Percentiles rank a stretch among this genome's conserved stretches.
These are phyloP conservation scores for Meteorus sp. DNA, from an alignment of 1,140 invertebrate genomes.

Conservation along the genomic window DNA sequence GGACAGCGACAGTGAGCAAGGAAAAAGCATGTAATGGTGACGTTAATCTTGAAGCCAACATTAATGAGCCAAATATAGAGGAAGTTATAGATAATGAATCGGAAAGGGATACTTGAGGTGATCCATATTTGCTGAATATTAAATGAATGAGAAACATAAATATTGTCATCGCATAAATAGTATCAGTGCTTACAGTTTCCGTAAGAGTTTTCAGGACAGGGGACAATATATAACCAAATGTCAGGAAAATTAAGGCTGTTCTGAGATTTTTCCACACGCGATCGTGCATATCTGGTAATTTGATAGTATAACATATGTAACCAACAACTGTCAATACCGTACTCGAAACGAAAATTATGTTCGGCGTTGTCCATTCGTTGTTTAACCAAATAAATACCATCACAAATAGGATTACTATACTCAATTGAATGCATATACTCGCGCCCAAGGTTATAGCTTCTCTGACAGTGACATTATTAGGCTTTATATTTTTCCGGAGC, in stretches of 20 bases:
- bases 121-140: constrained; percentile 89
- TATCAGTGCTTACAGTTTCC: constrained; percentile 94
- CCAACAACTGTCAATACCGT: constrained; percentile 62
- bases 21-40: constrained; percentile 86
- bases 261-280: constrained; percentile 63
- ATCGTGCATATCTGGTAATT: constrained; percentile 42
- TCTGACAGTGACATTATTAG: constrained; percentile 68
- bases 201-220: constrained; percentile 93
- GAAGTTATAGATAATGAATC: constrained; percentile 87
- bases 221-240: constrained; percentile 83
- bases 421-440: constrained; percentile 73
- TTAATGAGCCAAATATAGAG: constrained; percentile 90
- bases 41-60: constrained; percentile 86
- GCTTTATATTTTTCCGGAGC: constrained; percentile 80
- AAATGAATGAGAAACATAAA: constrained; percentile 88
- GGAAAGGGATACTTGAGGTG: constrained; percentile 76
- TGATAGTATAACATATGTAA: constrained; percentile 62
- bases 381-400: constrained; percentile 75
- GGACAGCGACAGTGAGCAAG: constrained; percentile 80
- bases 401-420: constrained; percentile 75
- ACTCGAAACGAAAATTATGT: constrained; percentile 63
- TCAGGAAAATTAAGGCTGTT: constrained; percentile 76
- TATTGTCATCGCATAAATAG: constrained; percentile 89
- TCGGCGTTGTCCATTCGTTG: constrained; percentile 66
- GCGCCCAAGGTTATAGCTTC: constrained; percentile 72